Conservation (phyloP, 2,888 invertebrate genomes). For the Eucera pruinosa region DNA sequence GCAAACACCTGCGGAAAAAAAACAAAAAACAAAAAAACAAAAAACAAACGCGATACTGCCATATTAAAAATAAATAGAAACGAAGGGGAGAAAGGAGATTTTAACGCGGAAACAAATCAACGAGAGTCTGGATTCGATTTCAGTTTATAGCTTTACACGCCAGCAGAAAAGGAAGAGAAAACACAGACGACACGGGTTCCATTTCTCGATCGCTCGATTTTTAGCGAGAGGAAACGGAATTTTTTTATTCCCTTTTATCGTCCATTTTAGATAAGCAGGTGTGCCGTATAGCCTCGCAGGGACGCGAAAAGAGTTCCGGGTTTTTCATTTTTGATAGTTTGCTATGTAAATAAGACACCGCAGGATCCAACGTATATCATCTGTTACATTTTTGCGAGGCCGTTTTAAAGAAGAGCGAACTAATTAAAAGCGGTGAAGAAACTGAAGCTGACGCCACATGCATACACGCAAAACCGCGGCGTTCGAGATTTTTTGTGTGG, state of each 20-base stretch:
- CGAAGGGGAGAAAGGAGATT: too few species aligned
- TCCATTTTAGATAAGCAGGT: conserved; percentile 35
- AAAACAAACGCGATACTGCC: too few species aligned
- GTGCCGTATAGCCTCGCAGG: conserved; percentile 20
- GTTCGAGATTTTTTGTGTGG: conserved; percentile 34
- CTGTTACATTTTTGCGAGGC: conserved; percentile 62
- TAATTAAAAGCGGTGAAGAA: conserved; percentile 36
- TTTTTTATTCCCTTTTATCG: conserved; percentile 40
- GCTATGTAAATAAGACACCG: conserved; percentile 72
- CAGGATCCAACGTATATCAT: conserved; percentile 50
- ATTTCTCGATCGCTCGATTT: conserved; percentile 26
- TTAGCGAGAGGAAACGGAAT: conserved; percentile 9
- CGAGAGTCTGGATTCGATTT: too few species aligned
- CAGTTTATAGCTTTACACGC: too few species aligned
- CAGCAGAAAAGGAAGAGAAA: too few species aligned
- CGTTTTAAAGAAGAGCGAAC: conserved; percentile 51
- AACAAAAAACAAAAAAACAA: too few species aligned
- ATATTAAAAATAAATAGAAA: too few species aligned
- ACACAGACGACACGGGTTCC: conserved; percentile 10
- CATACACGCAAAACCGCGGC: not conserved
- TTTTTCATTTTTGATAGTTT: conserved; percentile 79
- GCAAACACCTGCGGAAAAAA: too few species aligned
- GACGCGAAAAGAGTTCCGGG: conserved; percentile 37
- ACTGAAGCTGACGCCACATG: conserved; percentile 56
- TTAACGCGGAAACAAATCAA: too few species aligned